Percentiles rank a stretch among this genome's conserved stretches.
Conservation (phyloP, 2,113 vertebrate genomes). For the Centrocercus urophasianus region DNA sequence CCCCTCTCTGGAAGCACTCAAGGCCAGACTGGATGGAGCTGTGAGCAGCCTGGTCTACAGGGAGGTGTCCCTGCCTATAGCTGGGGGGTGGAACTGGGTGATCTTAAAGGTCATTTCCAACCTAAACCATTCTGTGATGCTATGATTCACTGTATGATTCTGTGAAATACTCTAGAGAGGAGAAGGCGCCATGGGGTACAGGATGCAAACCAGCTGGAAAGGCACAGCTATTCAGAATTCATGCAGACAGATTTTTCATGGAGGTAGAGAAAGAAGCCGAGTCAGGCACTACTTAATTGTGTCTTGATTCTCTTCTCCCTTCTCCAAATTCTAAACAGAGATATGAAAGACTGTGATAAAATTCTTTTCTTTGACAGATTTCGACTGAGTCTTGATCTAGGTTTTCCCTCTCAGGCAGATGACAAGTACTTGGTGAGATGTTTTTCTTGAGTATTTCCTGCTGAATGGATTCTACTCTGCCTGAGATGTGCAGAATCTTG, state of each 20-base stretch:
- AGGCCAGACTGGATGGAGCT: no score
- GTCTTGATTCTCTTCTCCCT: not conserved
- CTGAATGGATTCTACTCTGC: not conserved
- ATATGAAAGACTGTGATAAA: accelerated
- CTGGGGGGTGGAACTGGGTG: no score
- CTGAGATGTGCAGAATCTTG: not conserved
- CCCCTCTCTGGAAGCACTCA: no score
- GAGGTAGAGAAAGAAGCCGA: not conserved
- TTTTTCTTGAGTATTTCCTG: not conserved
- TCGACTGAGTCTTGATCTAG: not conserved
- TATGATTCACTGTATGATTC: no score
- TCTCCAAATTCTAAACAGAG: not conserved
- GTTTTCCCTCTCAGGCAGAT: accelerated
- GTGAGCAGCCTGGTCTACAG: no score
- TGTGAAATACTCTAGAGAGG: not conserved
- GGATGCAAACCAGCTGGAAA: not conserved
- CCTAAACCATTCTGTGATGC: no score
- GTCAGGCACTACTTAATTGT: not conserved
- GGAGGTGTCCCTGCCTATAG: no score
- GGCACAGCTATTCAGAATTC: not conserved
- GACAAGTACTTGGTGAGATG: not conserved
- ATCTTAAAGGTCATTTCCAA: no score
- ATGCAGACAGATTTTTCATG: not conserved
- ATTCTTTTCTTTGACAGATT: not conserved
- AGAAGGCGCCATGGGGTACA: not conserved